phyloP scores from a whole-genome alignment of 2,888 invertebrate genomes.

The Microplitis deprimator region DNA sequence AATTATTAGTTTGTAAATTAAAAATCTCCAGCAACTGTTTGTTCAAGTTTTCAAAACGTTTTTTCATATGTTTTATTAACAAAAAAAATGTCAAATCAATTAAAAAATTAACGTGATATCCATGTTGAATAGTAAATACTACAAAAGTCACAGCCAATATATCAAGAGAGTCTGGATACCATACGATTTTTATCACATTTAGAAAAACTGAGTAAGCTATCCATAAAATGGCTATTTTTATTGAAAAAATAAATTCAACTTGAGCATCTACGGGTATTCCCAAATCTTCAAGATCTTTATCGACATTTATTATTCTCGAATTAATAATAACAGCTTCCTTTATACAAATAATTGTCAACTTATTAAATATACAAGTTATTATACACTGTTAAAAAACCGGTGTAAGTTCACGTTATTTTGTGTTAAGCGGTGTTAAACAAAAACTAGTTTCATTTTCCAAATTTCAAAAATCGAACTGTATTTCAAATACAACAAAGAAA shows the following conservation, averaged over 20 bases:
- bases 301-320: constrained; percentile 23
- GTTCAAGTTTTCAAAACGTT: no score
- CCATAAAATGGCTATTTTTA: neutral
- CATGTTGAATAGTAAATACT: no score
- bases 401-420: no score
- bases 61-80: neutral
- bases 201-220: neutral
- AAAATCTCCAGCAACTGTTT: no score
- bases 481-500: no score
- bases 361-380: no score
- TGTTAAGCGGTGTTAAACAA: no score
- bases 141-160: neutral
- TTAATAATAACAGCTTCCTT: constrained; percentile 21
- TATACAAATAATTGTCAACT: neutral
- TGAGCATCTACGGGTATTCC: constrained; percentile 33
- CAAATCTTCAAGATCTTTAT: constrained; percentile 42
- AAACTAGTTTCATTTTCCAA: no score
- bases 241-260: constrained; percentile 1
- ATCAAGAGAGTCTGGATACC: neutral
- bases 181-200: neutral
- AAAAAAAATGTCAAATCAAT: neutral
- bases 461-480: no score
- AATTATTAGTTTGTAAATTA: no score
- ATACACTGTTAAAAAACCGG: no score
- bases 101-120: no score